Base-by-base conservation (phyloP, 1,140 invertebrate genomes). In the Trachelipus rathkii region DNA sequence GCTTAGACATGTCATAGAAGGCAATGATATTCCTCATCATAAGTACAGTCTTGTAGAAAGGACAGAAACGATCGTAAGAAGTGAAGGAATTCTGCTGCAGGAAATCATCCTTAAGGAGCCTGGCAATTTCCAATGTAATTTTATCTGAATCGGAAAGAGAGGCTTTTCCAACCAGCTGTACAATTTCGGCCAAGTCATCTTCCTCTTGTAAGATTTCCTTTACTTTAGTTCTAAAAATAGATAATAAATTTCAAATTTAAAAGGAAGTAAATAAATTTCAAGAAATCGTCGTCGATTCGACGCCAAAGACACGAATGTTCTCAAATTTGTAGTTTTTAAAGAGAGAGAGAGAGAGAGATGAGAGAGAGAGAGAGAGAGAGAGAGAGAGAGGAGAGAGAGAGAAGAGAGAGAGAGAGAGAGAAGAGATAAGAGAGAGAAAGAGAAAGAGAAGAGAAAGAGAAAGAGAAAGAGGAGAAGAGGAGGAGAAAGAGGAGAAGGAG, bases 151-250 rank as follows among this genome's bases (percentile, higher is more conserved):
- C 98, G 10, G 97, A 97, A 43, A 99, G 88, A 1, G 97, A 98
- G 44, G 95, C 96, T 89, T 99, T 99, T 86, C 98, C 98, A 80
- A 99, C 98, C 78, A 99, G 87, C 85, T 99, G 97, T 81, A 99
- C 98, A 86, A 99, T 99, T 92, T 99, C 98, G 15, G 97, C 97
- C 80, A 99, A 87, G 88, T 99, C 98, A 87, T 99, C 98, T 88
- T 99, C 98, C 86, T 99, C 97, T 87, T 99, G 95, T 19, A 99
- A 89, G 84, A 98, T 98, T 86, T 97, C 95, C 87, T 96, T 96
- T 44, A 96, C 94, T 88, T 95, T 95, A 21, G 93, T 95, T 86
- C 93, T 89, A 66, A 95, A n/a, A 11, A 15, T 46, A 33, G 33
- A 71, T 23, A 19, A 23, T 19, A 10, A 24, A 43, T 10, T 23